Evolutionary conservation across 1,140 invertebrate genomes (phyloP).

Genomic region (Liolophura sinensis): DNA sequence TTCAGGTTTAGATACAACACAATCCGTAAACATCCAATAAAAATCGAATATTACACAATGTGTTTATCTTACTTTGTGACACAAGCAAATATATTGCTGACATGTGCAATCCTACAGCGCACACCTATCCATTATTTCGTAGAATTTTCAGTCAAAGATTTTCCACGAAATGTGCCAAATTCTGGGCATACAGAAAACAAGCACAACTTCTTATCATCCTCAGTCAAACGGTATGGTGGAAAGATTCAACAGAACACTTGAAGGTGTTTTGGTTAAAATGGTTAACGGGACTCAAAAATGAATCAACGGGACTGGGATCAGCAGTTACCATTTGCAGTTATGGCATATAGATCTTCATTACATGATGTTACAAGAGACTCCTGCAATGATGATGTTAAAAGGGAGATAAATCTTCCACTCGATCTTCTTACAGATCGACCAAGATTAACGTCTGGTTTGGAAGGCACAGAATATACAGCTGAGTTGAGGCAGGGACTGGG

Average conservation of each 20-base stretch:
- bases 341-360: slow-evolving; percentile 26
- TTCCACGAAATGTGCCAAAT: no score
- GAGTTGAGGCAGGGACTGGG: slow-evolving; percentile 9
- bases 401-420: slow-evolving; percentile 22
- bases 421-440: slow-evolving; percentile 12
- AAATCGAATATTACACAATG: no score
- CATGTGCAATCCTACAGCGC: no score
- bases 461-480: slow-evolving; percentile 7
- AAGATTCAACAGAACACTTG: slow-evolving; percentile 36
- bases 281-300: no score
- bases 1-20: slow-evolving; percentile 50
- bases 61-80: no score
- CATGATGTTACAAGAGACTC: slow-evolving; percentile 28
- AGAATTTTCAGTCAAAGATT: slow-evolving; percentile 25
- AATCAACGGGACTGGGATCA: slow-evolving; percentile 31
- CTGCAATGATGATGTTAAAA: slow-evolving; percentile 26
- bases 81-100: no score
- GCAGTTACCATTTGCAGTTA: slow-evolving; percentile 19
- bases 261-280: slow-evolving; percentile 29
- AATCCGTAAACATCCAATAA: no score
- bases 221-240: no score
- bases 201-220: slow-evolving; percentile 22
- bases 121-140: no score
- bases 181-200: no score
- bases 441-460: slow-evolving; percentile 1